Conservation (phyloP, 2,888 invertebrate species). For the Phytoseiulus persimilis region DNA sequence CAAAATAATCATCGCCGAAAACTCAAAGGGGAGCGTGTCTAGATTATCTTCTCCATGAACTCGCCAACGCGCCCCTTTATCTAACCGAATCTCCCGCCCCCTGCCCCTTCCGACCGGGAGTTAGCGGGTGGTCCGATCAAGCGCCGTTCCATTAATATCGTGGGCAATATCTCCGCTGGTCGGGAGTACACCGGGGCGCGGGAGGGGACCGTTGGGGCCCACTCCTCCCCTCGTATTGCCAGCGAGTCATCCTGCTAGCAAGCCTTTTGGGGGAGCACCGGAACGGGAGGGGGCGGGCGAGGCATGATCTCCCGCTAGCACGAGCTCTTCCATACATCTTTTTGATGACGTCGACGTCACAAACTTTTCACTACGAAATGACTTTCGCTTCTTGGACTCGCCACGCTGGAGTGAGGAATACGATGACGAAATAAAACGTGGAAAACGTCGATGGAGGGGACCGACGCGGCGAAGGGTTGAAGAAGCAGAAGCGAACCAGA, state of each 20-base stretch:
- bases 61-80: neutral
- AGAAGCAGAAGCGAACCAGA: neutral
- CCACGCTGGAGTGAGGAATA: neutral
- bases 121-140: neutral
- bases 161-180: neutral
- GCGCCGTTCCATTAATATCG: neutral
- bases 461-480: neutral
- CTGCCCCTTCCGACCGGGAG: neutral
- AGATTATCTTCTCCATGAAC: neutral
- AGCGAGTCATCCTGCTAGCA: neutral
- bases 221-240: neutral
- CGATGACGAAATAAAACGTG: neutral
- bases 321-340: neutral
- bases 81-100: too few species aligned
- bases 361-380: conserved; percentile 5
- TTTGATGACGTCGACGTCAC: conserved; percentile 5
- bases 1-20: too few species aligned
- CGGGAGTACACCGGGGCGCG: neutral
- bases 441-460: neutral
- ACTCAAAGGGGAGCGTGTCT: neutral
- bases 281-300: neutral
- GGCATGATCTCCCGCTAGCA: neutral
- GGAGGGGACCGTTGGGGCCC: neutral
- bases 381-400: neutral
- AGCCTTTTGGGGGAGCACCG: neutral